Base-by-base conservation (phyloP, 2,113 vertebrate genomes). In the Rhipidura dahli region DNA sequence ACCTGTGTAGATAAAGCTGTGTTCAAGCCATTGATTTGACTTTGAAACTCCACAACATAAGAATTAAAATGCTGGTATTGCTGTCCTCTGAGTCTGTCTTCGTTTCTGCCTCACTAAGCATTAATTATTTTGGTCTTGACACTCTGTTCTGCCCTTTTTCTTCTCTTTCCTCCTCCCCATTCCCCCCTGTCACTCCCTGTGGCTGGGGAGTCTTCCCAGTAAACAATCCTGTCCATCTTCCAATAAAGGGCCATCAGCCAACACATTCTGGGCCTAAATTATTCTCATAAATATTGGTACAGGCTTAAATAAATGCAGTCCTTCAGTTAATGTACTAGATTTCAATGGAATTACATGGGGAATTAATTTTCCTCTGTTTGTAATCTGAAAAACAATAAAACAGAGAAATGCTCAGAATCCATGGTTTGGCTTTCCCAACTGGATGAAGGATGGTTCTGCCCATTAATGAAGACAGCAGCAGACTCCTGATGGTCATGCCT, bases 321-420 rank as follows among this genome's bases (percentile, higher is more conserved):
- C 56, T 50, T 93, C 28, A 23, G 54, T 54, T 81, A 66, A 69
- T 86, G 69, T 51, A 63, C 85, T 86, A 49, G n/a, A 78, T 91
- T 97, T 94, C 92, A 96, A 75, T 96, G 47, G 93, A 89, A 78
- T 86, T 93, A 90, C 88, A 95, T 80, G 56, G 85, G 93, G 87
- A 95, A 96, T 92, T 94, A 60, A 92, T 96, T 95, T 96, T 75
- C 40, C 23, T 93, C 68, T 66, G 40, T 53, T 83, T 95, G 75
- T 80, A 93, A 61, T 83, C 76, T 81, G 83, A 57, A 75, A 96
- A 95, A 95, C 93, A 97, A 81, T 94, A 49, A 95, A 90, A 90
- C 13, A 81, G 78, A 85, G 37, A 93, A 81, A 81, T 53, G 68
- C 64, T 88, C 75, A 87, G 64, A 80, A 54, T 73, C 87, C 81